Conservation (phyloP, 2,888 invertebrate species). For the Onthophagus sagittarius region DNA sequence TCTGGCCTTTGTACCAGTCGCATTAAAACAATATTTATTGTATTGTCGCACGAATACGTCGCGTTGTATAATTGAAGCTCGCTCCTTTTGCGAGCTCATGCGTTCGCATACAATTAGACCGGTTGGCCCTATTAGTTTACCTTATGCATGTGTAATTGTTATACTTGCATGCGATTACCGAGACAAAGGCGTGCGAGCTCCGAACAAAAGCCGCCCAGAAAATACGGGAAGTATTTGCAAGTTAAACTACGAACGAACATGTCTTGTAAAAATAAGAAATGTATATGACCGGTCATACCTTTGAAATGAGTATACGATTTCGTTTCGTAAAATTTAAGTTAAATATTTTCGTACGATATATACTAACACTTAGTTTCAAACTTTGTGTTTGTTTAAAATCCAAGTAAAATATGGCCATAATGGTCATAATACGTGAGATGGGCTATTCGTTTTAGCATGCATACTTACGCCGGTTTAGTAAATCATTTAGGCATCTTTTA, state of each 20-base stretch:
- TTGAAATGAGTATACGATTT: not conserved
- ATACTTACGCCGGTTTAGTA: not conserved
- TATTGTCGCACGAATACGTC: not conserved
- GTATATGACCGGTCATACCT: not conserved
- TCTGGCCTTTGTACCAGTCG: not conserved
- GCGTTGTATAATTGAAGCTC: not conserved
- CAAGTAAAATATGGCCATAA: not conserved
- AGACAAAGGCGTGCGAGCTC: slow-evolving; percentile 6
- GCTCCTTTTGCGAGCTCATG: not conserved
- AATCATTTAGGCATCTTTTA: not conserved
- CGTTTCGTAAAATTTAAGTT: not conserved
- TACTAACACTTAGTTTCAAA: not conserved
- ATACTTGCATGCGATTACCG: slow-evolving; percentile 9
- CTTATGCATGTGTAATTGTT: slow-evolving; percentile 14
- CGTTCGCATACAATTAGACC: slow-evolving; percentile 7
- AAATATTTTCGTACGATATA: too few species aligned
- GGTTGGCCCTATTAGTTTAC: slow-evolving; percentile 8
- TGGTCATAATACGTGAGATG: not conserved
- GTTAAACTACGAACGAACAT: not conserved
- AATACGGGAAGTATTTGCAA: slow-evolving; percentile 10
- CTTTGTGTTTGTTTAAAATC: not conserved
- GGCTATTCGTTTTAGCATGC: not conserved
- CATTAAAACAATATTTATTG: not conserved
- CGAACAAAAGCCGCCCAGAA: not conserved
- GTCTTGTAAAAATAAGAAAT: not conserved